Evolutionary conservation across 2,113 vertebrate species (phyloP).

Genomic region (Orthonyx spaldingii): DNA sequence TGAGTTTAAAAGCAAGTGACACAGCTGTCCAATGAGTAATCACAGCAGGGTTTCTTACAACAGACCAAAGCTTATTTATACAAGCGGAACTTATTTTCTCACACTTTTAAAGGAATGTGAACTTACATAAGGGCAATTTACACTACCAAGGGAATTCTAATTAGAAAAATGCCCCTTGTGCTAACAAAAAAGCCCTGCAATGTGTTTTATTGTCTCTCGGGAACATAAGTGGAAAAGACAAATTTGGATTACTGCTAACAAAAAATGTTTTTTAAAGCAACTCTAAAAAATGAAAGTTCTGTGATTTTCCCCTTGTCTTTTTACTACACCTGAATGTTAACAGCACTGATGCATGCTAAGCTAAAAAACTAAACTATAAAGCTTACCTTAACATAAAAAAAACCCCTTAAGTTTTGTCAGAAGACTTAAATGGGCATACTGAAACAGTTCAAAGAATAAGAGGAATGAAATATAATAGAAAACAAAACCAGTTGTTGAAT

Average conservation of each 20-base stretch:
- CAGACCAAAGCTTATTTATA: constrained; percentile 77
- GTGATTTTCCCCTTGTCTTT: not conserved
- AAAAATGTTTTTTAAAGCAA: constrained; percentile 47
- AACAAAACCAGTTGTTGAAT: not conserved
- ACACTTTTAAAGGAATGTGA: constrained; percentile 78
- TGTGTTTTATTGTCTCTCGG: constrained; percentile 55
- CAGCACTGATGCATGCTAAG: not conserved
- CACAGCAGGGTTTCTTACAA: constrained; percentile 75
- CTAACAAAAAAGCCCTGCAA: constrained; percentile 66
- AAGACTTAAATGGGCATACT: not conserved
- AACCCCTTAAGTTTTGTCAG: not conserved
- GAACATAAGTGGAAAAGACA: constrained; percentile 64
- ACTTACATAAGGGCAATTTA: constrained; percentile 75
- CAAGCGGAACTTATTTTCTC: constrained; percentile 82
- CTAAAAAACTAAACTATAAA: not conserved
- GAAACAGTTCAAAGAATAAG: not conserved
- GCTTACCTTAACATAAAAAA: not conserved
- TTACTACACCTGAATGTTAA: not conserved
- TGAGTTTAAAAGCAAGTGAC: constrained; percentile 67
- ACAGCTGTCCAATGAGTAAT: constrained; percentile 72
- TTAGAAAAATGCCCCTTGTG: constrained; percentile 64
- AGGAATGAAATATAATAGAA: not conserved
- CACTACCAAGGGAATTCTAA: constrained; percentile 74
- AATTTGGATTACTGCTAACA: not conserved
- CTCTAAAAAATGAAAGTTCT: not conserved